These are phyloP conservation scores for Archips crataeganus DNA, from an alignment of 2,888 invertebrate genomes.

Conservation along the genomic window DNA sequence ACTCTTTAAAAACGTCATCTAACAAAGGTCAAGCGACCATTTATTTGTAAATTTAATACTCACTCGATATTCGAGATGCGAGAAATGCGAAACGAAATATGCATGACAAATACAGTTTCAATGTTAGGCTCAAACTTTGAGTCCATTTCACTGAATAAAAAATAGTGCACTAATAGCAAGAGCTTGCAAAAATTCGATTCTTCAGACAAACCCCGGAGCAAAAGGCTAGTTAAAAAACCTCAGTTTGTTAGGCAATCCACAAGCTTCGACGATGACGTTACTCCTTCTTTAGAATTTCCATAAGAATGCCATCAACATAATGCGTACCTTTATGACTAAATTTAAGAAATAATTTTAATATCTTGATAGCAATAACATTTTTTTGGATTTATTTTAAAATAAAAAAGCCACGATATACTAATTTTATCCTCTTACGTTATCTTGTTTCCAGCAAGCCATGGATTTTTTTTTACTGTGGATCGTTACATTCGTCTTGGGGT, in stretches of 20 bases:
- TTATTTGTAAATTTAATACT: too few species aligned
- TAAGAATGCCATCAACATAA: constrained; percentile 40
- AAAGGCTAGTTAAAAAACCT: background rate
- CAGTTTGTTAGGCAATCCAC: constrained; percentile 25
- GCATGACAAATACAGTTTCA: too few species aligned
- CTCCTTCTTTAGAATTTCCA: constrained; percentile 34
- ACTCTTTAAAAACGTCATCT: too few species aligned
- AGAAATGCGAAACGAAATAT: too few species aligned
- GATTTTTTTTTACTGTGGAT: constrained; percentile 65
- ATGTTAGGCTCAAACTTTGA: too few species aligned
- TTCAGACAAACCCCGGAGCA: background rate
- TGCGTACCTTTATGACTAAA: constrained; percentile 34
- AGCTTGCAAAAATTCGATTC: background rate
- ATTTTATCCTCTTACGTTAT: background rate
- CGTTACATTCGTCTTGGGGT: constrained; percentile 62
- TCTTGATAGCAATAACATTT: constrained; percentile 20
- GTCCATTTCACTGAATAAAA: too few species aligned
- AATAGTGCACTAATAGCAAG: background rate
- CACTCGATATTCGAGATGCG: too few species aligned
- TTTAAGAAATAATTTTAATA: constrained; percentile 28
- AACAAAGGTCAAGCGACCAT: too few species aligned
- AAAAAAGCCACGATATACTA: background rate
- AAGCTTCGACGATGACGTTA: constrained; percentile 29
- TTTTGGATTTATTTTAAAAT: background rate
- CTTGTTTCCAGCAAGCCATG: constrained; percentile 58